phyloP scores from a whole-genome alignment of 2,797 vertebrate species.

The Propithecus deckenii region DNA sequence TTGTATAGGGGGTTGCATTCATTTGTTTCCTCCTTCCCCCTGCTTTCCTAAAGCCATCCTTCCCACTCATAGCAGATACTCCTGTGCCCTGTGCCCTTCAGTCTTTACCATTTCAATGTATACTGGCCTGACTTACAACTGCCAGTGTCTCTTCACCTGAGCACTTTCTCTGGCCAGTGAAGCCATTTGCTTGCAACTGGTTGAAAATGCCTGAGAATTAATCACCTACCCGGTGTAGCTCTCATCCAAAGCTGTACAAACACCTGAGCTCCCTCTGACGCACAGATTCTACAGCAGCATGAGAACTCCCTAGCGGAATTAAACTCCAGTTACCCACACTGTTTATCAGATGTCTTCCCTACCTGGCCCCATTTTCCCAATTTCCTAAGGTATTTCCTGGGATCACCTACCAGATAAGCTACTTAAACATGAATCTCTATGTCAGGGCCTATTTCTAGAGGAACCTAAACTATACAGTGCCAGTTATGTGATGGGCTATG shows the following conservation, averaged over 20 bases:
- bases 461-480: background rate
- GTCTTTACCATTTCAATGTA: background rate
- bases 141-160: background rate
- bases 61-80: background rate
- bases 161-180: background rate
- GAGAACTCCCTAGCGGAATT: background rate
- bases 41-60: background rate
- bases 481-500: background rate
- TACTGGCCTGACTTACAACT: background rate
- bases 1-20: background rate
- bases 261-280: background rate
- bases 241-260: background rate
- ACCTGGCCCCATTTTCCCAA: background rate
- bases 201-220: background rate
- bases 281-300: background rate
- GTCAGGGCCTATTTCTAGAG: background rate
- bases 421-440: background rate
- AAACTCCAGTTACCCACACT: background rate
- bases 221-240: background rate
- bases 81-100: background rate
- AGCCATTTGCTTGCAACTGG: background rate
- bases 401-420: background rate
- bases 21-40: background rate
- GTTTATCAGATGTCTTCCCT: background rate
- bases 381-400: background rate